Evolutionary conservation across 2,888 invertebrate genomes (phyloP).

Genomic region (Catocala nupta): DNA sequence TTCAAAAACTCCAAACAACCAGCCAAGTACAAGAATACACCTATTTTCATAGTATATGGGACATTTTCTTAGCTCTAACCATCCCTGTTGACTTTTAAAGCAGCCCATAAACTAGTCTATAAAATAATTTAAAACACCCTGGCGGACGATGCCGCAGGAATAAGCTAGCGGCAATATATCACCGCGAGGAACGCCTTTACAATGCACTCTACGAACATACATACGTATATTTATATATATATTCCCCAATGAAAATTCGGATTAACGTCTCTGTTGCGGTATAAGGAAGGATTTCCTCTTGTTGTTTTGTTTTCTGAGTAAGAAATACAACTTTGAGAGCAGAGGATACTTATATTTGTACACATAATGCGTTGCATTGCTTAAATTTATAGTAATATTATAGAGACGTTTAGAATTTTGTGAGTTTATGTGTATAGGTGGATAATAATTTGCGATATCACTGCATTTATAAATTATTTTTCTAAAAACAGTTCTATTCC

Average conservation of each 20-base stretch:
- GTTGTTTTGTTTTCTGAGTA: neutral
- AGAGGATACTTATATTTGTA: too few species aligned
- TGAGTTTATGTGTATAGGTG: too few species aligned
- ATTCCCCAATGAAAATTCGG: slow-evolving; percentile 38
- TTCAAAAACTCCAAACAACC: slow-evolving; percentile 6
- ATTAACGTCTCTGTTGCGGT: slow-evolving; percentile 16
- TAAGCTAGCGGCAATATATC: slow-evolving; percentile 59
- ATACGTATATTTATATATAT: slow-evolving; percentile 40
- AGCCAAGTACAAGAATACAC: slow-evolving; percentile 33
- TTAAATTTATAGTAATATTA: too few species aligned
- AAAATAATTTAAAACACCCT: slow-evolving; percentile 60
- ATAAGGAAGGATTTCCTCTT: neutral
- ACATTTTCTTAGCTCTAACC: slow-evolving; percentile 44
- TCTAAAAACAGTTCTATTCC: too few species aligned
- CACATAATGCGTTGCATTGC: neutral
- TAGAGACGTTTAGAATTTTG: too few species aligned
- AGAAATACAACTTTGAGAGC: neutral
- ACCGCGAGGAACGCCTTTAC: slow-evolving; percentile 52
- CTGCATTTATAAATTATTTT: too few species aligned
- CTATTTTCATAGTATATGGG: slow-evolving; percentile 43
- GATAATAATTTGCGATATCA: too few species aligned
- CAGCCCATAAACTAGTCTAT: slow-evolving; percentile 53
- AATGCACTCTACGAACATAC: slow-evolving; percentile 41
- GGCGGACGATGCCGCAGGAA: slow-evolving; percentile 54
- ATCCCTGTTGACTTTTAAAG: slow-evolving; percentile 53